These are phyloP conservation scores for Ormyrus thymus DNA, from an alignment of 2,888 invertebrate genomes.

Conservation along the genomic window DNA sequence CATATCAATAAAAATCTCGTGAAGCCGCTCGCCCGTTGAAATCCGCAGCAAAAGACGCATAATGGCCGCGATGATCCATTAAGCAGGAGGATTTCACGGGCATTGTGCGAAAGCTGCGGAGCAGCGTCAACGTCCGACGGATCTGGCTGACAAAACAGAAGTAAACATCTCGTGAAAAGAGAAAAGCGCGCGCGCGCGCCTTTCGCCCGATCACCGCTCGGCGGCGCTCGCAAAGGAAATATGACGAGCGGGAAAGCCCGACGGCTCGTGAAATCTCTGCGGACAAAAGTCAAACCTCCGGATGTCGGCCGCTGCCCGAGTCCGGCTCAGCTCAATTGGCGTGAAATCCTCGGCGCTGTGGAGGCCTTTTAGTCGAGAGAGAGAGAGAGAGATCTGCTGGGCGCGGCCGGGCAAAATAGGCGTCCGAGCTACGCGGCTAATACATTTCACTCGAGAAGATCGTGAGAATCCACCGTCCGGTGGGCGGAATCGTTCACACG, in stretches of 20 bases:
- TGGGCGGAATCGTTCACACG: slow-evolving; percentile 43
- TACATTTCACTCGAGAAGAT: slow-evolving; percentile 60
- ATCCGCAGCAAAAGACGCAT: no score
- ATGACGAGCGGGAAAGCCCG: background rate
- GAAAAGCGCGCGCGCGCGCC: no score
- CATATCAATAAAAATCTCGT: no score
- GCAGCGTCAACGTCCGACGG: no score
- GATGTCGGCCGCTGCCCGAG: slow-evolving; percentile 58
- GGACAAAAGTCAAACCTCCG: slow-evolving; percentile 70
- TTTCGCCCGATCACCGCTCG: background rate
- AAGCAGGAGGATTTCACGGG: no score
- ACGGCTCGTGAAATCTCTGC: slow-evolving; percentile 59
- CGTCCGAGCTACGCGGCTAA: background rate
- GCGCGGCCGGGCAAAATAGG: slow-evolving; percentile 34
- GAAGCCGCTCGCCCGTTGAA: no score
- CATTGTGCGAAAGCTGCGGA: no score
- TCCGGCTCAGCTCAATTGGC: slow-evolving; percentile 68
- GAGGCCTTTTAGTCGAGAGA: slow-evolving; percentile 48
- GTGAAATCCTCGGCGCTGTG: slow-evolving; percentile 69
- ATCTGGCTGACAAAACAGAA: no score
- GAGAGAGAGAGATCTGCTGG: background rate
- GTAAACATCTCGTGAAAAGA: no score
- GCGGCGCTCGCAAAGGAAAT: background rate
- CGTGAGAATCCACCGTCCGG: slow-evolving; percentile 62
- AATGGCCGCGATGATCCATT: no score